Evolutionary conservation across 1,140 invertebrate species (phyloP), one percentile per base, ranked within the genome.

Genomic region (Stenopsyche tienmushanensis): DNA sequence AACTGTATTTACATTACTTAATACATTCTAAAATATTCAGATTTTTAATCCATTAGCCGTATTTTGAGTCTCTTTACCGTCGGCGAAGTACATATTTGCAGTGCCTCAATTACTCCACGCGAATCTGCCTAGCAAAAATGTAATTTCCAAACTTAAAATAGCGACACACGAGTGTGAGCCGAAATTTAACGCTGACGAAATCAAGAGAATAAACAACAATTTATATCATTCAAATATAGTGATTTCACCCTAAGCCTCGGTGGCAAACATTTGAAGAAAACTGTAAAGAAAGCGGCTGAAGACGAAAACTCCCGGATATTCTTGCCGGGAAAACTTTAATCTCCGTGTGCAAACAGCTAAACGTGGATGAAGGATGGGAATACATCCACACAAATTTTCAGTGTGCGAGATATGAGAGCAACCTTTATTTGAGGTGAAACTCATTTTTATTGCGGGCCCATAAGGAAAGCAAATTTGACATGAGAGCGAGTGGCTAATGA

Each of bases 391-490:
- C 57, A 25, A 60, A 60, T 60, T 60, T 60, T n/a, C 25, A 41
- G 34, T 25, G 50, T 24, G 50, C 18, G n/a, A 47, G 57, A 60
- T 60, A 60, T 60, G 57, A 60, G 20, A 47, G 42, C 24, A 44
- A 44, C 42, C 57, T 60, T 60, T 60, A 60, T 60, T 60, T 60
- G 57, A 60, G 42, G 57, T 26, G 57, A 60, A 60, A 26, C 57
- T 60, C 57, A 47, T 60, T 60, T 60, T 60, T 60, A 47, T 60
- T 47, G 26, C 18, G 23, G 15, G 15, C 8, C 24, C 23, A 5
- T 15, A 26, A 54, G 23, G 18, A 25, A 17, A 54, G 52, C 24
- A 54, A 29, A 57, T 57, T 57, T 57, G 53, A 57, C 53, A 57
- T 41, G 53, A n/a, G 26, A 25, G 25, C 34, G n/a, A 20, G 26